Evolutionary conservation across 2,797 vertebrate species (phyloP).

Genomic region (Premnoplex brunnescens): DNA sequence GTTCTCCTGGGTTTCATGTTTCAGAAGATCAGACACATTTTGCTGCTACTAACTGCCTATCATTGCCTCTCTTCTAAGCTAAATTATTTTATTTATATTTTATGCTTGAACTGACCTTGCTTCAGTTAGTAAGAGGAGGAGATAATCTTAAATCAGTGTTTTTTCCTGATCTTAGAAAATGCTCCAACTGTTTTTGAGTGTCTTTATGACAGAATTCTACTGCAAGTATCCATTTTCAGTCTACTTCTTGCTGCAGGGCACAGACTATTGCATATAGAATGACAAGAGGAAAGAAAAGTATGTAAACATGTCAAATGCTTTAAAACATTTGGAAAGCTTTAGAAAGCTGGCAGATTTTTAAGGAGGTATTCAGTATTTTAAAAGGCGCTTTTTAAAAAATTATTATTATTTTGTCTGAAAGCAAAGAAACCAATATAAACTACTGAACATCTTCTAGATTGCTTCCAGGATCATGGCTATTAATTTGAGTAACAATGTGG

Average conservation of each 20-base stretch:
- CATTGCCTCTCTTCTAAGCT: neutral
- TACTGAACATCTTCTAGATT: neutral
- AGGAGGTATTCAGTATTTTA: neutral
- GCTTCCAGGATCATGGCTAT: neutral
- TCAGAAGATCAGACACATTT: neutral
- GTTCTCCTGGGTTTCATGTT: rapidly evolving
- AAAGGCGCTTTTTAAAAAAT: neutral
- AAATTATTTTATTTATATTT: neutral
- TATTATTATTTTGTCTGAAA: neutral
- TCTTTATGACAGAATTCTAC: neutral
- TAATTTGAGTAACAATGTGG: neutral
- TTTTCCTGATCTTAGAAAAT: slow-evolving; percentile 6
- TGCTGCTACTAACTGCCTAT: neutral
- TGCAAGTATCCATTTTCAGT: slow-evolving; percentile 16
- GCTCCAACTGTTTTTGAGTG: neutral
- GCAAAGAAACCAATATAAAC: neutral
- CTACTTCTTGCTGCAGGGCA: slow-evolving; percentile 17
- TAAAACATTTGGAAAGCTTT: neutral
- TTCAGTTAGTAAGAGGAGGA: neutral
- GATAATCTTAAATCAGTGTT: slow-evolving; percentile 17
- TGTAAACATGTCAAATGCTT: neutral
- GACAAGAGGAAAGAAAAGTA: neutral
- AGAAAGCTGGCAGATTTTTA: neutral
- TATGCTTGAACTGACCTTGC: neutral
- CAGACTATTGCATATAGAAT: neutral